Evolutionary conservation across 2,113 vertebrate species (phyloP), one percentile per base, ranked within the genome.

Genomic region (Sarotherodon lohbergeri): DNA sequence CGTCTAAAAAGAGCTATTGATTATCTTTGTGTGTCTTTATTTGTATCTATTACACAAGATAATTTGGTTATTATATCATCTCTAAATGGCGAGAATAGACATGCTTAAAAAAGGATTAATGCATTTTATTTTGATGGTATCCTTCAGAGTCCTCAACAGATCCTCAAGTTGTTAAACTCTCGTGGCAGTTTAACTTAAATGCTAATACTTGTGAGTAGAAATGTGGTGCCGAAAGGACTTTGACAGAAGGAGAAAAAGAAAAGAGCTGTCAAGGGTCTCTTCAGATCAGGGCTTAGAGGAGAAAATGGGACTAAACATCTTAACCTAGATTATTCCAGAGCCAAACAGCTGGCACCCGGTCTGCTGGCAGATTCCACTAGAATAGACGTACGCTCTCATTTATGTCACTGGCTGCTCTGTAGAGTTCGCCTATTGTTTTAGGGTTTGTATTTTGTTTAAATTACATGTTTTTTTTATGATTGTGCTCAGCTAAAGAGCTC

Each of bases 301-400:
- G 83, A n/a, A 92, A 93, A 91, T 14, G 36, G 81, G 91, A 80
- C 89, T 89, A 86, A 91, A 91, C 84, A 81, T 91, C 91, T 91
- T 91, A 93, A 92, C 89, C 86, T 36, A 90, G 85, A 94, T 94
- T 79, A 93, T 79, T 91, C 66, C 81, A 46, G 59, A 41, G 87
- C 87, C 91, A 88, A 91, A 93, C 94, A 93, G 91, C 91, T 91
- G 93, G 87, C 84, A 56, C 34, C 68, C 6, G 3, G 89, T 91
- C 90, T 7, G 73, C 90, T 91, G 89, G 68, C 93, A 87, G 73
- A 83, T 88, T 84, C 41, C 5, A 59, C 83, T 41, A 12, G 80
- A 86, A 80, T 88, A 79, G 92, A 90, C 89, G 89, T 76, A 87
- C 83, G 86, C 85, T 90, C 88, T 73, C 71, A n/a, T 93, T 91